A percentile compares a stretch with the other conserved stretches of the same genome.
These are phyloP conservation scores for Operophtera brumata DNA, from an alignment of 2,888 invertebrate genomes.

Conservation along the genomic window DNA sequence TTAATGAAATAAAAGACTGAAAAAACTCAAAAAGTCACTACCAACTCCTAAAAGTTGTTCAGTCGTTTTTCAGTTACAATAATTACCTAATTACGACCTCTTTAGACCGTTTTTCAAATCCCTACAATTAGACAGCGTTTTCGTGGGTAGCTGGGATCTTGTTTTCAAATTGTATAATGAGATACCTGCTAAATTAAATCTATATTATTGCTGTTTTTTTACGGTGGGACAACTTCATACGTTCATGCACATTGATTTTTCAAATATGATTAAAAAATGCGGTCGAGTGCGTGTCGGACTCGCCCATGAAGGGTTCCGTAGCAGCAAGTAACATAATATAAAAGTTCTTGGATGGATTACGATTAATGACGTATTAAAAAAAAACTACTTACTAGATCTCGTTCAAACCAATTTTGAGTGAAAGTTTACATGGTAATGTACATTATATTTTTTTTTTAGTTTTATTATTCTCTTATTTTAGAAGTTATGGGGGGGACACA, in stretches of 20 bases:
- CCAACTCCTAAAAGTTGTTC: neutral
- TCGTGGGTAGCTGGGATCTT: neutral
- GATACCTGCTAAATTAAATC: slow-evolving; percentile 10
- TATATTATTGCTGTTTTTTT: slow-evolving; percentile 12
- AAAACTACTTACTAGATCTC: too few relatives aligned
- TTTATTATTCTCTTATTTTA: too few relatives aligned
- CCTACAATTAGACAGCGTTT: slow-evolving; percentile 1
- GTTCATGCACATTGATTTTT: neutral
- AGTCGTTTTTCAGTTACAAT: neutral
- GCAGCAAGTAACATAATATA: too few relatives aligned
- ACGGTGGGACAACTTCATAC: neutral
- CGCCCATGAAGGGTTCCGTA: too few relatives aligned
- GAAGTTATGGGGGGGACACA: too few relatives aligned
- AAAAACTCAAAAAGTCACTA: neutral
- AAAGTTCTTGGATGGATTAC: too few relatives aligned
- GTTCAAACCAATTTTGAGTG: too few relatives aligned
- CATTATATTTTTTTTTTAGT: too few relatives aligned
- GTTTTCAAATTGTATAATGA: slow-evolving; percentile 19
- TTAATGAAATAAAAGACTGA: slow-evolving; percentile 3
- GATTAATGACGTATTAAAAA: too few relatives aligned
- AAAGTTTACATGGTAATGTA: too few relatives aligned
- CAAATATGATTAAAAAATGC: too few relatives aligned
- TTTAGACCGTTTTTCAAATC: slow-evolving; percentile 6
- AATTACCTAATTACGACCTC: slow-evolving; percentile 8
- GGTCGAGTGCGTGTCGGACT: too few relatives aligned